Evolutionary conservation across 2,113 vertebrate species (phyloP), one percentile per base, ranked within the genome.

Genomic region (Struthio camelus): DNA sequence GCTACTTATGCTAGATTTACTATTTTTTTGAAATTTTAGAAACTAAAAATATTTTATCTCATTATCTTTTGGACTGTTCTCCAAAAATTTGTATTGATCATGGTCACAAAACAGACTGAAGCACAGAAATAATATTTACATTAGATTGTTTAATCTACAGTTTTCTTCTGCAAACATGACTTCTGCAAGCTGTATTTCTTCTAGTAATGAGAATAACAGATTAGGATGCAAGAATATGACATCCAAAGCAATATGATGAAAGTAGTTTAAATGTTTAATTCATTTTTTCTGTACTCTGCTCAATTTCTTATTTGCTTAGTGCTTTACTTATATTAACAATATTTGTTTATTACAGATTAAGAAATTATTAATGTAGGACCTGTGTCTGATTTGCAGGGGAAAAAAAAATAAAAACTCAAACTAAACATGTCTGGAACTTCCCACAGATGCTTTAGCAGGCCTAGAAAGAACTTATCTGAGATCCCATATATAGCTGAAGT

Each of bases 401-500:
- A 75, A 73, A 94, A 82, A 78, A 62, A 75, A 42, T 22, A 80
- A 85, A 61, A 91, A 91, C 59, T 76, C 54, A 94, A 84, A 71
- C 62, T 14, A 87, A 84, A 78, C 62, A 89, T 93, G 23, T 83
- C 83, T 81, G 42, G 73, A 94, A 50, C 91, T 93, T 93, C 91
- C 86, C 83, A 84, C 75, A 70, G 89, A 83, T 38, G 80, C 64
- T 87, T 94, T 66, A 92, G 79, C 50, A 90, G 87, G 67, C 36
- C 64, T 77, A 84, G 89, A 88, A 88, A 94, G 64, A 85, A 82
- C 53, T 85, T 90, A 77, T 58, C 67, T 84, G 82, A 93, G 87
- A 58, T 62, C 73, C 82, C 83, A 70, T 66, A 90, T 83, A 84
- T 84, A 95, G 87, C 46, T 71, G 36, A 96, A 91, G 78, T 95